phyloP scores from a whole-genome alignment of 2,113 vertebrate genomes.

The Macaca nemestrina region DNA sequence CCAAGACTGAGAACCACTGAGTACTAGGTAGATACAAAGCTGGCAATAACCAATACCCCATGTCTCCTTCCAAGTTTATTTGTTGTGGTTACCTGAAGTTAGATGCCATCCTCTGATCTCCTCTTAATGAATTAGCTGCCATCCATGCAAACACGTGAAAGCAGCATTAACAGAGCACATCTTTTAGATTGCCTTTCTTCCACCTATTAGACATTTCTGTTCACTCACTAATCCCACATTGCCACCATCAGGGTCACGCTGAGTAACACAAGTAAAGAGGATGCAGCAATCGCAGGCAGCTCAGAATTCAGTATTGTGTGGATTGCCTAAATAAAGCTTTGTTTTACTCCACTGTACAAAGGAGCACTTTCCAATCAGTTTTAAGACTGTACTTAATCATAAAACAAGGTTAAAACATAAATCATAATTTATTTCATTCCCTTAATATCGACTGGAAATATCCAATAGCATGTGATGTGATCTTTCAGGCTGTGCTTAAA shows the following conservation, averaged over 20 bases:
- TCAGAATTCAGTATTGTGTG: background rate
- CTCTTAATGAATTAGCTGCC: background rate
- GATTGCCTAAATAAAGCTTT: background rate
- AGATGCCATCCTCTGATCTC: background rate
- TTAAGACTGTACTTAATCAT: background rate
- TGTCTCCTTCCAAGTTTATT: background rate
- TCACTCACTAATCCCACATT: background rate
- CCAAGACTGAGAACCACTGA: background rate
- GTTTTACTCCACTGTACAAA: background rate
- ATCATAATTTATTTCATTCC: constrained; percentile 53
- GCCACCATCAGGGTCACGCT: background rate
- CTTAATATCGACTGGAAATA: constrained; percentile 58
- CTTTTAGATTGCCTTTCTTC: background rate
- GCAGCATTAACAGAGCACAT: background rate
- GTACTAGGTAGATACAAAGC: background rate
- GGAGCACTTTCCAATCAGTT: background rate
- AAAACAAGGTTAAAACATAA: background rate
- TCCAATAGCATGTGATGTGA: constrained; percentile 29
- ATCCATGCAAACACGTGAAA: background rate
- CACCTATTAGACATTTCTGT: background rate
- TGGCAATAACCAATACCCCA: background rate
- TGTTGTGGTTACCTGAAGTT: background rate
- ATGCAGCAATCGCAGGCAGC: background rate
- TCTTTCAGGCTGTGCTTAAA: constrained; percentile 71
- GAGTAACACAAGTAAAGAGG: background rate